phyloP scores from a whole-genome alignment of 64 coral and sea anemone genomes.

The Actinia tenebrosa region DNA sequence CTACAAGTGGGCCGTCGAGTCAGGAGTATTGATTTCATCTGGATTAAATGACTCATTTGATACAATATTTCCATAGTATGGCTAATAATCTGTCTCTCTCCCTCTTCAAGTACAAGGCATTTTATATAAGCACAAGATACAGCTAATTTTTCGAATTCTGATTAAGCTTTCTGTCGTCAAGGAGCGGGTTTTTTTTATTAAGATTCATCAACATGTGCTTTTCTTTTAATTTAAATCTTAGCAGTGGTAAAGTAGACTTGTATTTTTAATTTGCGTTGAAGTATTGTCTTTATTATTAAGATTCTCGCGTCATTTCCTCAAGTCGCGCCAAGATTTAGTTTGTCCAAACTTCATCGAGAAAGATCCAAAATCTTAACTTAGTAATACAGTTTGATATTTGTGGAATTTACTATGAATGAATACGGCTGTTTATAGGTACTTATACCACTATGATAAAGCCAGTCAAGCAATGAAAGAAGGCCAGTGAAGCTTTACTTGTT shows the following conservation, averaged over 20 bases:
- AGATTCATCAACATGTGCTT: neutral
- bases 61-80: neutral
- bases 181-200: neutral
- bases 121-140: neutral
- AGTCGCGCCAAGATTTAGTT: neutral
- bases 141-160: neutral
- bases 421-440: neutral
- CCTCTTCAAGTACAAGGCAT: neutral
- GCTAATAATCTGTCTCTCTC: neutral
- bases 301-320: neutral
- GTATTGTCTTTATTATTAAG: neutral
- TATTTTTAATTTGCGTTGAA: neutral
- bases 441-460: neutral
- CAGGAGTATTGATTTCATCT: neutral
- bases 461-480: neutral
- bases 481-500: neutral
- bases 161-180: neutral
- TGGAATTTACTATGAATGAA: neutral
- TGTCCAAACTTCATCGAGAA: neutral
- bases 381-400: neutral
- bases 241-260: neutral
- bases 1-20: neutral
- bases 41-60: neutral
- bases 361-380: neutral
- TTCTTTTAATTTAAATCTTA: neutral